Evolutionary conservation across 2,888 invertebrate species (phyloP).

Genomic region (Hyposoter didymator): DNA sequence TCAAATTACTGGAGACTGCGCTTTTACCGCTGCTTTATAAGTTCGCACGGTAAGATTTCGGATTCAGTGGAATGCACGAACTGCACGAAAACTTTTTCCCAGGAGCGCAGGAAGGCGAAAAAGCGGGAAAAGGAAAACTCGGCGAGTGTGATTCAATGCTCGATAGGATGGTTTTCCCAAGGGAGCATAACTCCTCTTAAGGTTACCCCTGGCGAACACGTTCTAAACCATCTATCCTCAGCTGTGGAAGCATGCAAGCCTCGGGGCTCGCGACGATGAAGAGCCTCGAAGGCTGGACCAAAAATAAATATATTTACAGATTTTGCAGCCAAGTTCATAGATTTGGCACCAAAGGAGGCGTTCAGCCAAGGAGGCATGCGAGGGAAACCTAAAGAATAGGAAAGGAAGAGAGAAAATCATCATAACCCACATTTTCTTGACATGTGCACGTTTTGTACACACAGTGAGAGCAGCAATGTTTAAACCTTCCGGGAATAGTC

Average conservation of each 20-base stretch:
- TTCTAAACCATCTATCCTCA: conserved; percentile 63
- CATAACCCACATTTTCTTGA: conserved; percentile 28
- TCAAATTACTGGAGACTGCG: neutral
- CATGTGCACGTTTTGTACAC: neutral
- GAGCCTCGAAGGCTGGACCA: conserved; percentile 40
- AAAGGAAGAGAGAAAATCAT: conserved; percentile 6
- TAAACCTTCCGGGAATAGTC: conserved; percentile 37
- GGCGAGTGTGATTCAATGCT: conserved; percentile 66
- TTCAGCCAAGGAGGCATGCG: conserved; percentile 23
- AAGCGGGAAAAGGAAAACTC: conserved; percentile 59
- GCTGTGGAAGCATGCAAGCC: conserved; percentile 62
- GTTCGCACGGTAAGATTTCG: conserved; percentile 60
- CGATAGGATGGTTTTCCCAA: conserved; percentile 57
- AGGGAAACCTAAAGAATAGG: neutral
- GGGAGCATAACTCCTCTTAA: conserved; percentile 67
- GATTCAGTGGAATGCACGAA: conserved; percentile 22
- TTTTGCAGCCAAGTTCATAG: conserved; percentile 28
- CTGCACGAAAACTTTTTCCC: conserved; percentile 55
- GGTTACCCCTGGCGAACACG: conserved; percentile 62
- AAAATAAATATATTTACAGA: conserved; percentile 22
- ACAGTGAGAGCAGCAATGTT: conserved; percentile 26
- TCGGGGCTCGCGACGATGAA: conserved; percentile 40
- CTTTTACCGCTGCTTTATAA: conserved; percentile 61
- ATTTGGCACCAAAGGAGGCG: conserved; percentile 51
- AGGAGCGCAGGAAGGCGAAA: neutral